Evolutionary conservation across 2,888 invertebrate species (phyloP).

Genomic region (Synanthedon myopaeformis): DNA sequence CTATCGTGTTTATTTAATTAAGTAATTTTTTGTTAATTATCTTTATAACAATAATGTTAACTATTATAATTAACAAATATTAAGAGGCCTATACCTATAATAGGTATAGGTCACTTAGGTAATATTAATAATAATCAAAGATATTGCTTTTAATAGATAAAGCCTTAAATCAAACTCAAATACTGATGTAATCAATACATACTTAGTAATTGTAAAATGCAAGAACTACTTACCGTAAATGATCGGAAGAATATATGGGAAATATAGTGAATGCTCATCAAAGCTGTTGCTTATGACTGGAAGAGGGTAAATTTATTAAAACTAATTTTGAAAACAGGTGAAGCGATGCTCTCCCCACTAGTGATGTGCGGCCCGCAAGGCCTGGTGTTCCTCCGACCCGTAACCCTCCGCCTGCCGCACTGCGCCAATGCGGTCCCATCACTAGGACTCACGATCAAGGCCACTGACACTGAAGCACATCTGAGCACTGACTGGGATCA

Average conservation of each 20-base stretch:
- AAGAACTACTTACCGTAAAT: no score
- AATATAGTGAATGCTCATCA: not conserved
- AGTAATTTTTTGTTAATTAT: no score
- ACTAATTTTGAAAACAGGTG: conserved; percentile 74
- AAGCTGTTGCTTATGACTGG: not conserved
- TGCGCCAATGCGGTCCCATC: conserved; percentile 83
- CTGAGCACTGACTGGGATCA: conserved; percentile 88
- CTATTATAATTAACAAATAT: no score
- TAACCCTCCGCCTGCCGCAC: conserved; percentile 92
- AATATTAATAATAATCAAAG: no score
- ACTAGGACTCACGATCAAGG: conserved; percentile 81
- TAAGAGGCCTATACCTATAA: no score
- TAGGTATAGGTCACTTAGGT: no score
- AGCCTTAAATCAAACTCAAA: no score
- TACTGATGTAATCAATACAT: no score
- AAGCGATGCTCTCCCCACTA: conserved; percentile 92
- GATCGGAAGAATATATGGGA: not conserved
- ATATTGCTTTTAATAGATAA: no score
- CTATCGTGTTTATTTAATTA: no score
- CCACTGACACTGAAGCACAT: conserved; percentile 85
- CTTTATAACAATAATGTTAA: no score
- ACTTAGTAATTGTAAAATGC: no score
- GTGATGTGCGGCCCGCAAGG: conserved; percentile 98
- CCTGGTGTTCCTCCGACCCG: conserved; percentile 87
- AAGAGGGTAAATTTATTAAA: not conserved